phyloP scores from a whole-genome alignment of 2,888 invertebrate species.

The Mantis religiosa region DNA sequence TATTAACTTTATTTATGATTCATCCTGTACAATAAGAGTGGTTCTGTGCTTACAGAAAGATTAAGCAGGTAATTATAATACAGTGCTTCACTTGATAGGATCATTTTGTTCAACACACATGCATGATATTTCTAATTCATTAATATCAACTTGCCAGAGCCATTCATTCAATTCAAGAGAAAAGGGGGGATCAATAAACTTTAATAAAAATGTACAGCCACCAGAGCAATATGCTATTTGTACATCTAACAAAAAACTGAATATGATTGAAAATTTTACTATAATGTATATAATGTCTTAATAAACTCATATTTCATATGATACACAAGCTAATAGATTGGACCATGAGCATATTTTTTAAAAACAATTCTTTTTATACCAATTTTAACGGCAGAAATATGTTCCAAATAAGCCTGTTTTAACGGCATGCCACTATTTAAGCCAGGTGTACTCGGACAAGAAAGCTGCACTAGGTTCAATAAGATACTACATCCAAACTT shows the following conservation, averaged over 20 bases:
- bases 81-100: conserved; percentile 29
- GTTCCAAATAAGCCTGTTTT: conserved; percentile 20
- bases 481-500: neutral
- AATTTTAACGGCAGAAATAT: conserved; percentile 22
- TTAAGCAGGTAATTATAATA: conserved; percentile 32
- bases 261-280: conserved; percentile 29
- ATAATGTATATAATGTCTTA: conserved; percentile 28
- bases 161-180: conserved; percentile 17
- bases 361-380: neutral
- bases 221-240: conserved; percentile 31
- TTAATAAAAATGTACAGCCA: conserved; percentile 33
- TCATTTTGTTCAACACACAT: conserved; percentile 27
- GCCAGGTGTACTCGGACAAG: neutral
- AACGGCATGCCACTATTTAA: neutral
- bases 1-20: conserved; percentile 32
- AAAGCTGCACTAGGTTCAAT: conserved; percentile 22
- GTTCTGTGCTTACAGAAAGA: conserved; percentile 32
- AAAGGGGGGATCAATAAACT: conserved; percentile 23
- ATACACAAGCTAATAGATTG: conserved; percentile 30
- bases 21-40: conserved; percentile 33
- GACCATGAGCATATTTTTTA: conserved; percentile 24
- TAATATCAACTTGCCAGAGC: conserved; percentile 19
- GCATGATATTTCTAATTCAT: conserved; percentile 22
- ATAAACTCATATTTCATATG: conserved; percentile 29
- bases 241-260: conserved; percentile 32